Evolutionary conservation across 2,113 vertebrate genomes (phyloP).

Genomic region (Clarias macrocephalus): DNA sequence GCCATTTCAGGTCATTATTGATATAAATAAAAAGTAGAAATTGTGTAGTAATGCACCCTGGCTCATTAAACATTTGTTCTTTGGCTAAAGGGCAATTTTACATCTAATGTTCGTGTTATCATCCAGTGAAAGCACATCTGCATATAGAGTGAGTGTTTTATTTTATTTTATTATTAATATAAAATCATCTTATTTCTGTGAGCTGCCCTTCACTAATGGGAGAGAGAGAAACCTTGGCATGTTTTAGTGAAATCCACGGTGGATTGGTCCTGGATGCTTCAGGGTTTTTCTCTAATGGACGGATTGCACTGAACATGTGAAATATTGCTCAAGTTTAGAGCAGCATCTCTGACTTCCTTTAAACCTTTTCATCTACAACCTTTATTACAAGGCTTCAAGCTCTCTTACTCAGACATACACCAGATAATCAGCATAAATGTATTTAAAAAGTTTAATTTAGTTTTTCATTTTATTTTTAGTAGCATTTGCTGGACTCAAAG

Average conservation of each 20-base stretch:
- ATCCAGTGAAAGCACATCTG: background rate
- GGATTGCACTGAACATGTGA: background rate
- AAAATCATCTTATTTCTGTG: background rate
- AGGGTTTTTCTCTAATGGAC: constrained; percentile 1
- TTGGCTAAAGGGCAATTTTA: background rate
- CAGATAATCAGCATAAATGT: background rate
- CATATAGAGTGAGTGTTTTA: background rate
- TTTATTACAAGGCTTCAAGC: background rate
- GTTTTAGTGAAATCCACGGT: background rate
- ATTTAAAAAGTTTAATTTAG: background rate
- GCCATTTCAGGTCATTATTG: background rate
- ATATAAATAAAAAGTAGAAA: background rate
- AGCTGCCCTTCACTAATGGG: background rate
- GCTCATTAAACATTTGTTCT: background rate
- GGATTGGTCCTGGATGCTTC: background rate
- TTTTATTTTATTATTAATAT: background rate
- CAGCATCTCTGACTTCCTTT: background rate
- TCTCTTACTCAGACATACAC: background rate
- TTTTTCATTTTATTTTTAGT: background rate
- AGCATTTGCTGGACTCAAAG: background rate
- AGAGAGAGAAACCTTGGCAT: background rate
- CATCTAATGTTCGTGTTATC: background rate
- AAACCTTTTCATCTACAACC: background rate
- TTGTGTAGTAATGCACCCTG: background rate
- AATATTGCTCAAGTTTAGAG: background rate